A percentile compares a stretch with the other conserved stretches of the same genome.
These are phyloP conservation scores for Hydropsyche betteni DNA, from an alignment of 2,888 invertebrate species.

Conservation along the genomic window DNA sequence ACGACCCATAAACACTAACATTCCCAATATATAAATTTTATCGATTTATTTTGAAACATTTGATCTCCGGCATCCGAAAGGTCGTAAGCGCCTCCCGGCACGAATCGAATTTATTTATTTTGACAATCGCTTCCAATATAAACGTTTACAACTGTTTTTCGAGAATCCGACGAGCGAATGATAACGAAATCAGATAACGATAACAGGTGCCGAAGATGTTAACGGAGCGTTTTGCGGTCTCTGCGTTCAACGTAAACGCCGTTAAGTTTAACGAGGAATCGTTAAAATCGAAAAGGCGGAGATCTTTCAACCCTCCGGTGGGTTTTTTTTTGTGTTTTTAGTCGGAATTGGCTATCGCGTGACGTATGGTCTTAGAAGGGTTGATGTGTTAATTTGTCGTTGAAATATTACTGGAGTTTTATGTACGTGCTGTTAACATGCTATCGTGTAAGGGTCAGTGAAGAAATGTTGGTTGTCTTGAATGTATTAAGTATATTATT, in stretches of 20 bases:
- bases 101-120: no score
- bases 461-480: no score
- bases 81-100: no score
- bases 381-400: constrained; percentile 27
- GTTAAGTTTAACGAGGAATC: neutral
- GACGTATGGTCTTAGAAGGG: neutral
- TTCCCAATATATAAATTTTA: no score
- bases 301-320: neutral
- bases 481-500: no score
- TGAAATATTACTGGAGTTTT: constrained; percentile 14
- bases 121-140: no score
- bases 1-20: no score
- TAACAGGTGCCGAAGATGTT: constrained; percentile 19
- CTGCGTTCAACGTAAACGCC: neutral
- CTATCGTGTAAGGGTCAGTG: neutral
- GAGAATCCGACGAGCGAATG: no score
- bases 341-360: constrained; percentile 2
- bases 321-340: neutral
- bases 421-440: constrained; percentile 6
- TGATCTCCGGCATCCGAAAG: no score
- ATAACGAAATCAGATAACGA: neutral
- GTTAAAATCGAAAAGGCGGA: neutral
- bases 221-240: neutral
- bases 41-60: no score
- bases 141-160: no score